Base-by-base conservation (phyloP, 2,888 invertebrate genomes). In the Clivina fossor region DNA sequence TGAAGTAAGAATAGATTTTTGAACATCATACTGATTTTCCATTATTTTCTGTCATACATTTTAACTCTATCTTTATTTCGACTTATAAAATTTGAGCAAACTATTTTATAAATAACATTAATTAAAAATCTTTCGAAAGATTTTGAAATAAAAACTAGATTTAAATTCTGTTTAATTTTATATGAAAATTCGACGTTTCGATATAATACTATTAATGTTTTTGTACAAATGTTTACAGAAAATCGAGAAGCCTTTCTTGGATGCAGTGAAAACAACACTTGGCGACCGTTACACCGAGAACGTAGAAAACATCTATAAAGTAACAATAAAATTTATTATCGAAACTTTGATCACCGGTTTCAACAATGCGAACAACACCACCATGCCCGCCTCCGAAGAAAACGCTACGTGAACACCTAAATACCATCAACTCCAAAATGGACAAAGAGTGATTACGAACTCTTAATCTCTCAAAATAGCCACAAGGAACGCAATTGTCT, bases 221-320 rank as follows among this genome's bases (percentile, higher is more conserved):
- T 68, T 61, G 65, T 62, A 64, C 79, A n/a, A n/a, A n/a, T n/a
- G n/a, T n/a, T n/a, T 78, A 2, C 85, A 94, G 94, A 89, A 85
- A 84, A 88, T 94, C 65, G 92, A 93, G 71, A 83, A 85, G 64
- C 93, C 94, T 1, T 94, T 94, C 74, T 76, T 94, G 64, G 82
- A 86, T 68, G 90, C 94, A 0, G 93, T 93, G 7, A 84, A 88
- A 69, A 83, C 84, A 60, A 93, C 93, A 0, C 78, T 94, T 26
- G 92, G 90, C 2, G 93, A 93, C 63, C 81, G 93, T 60, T 93
- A 90, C 76, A 90, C 93, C 7, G 87, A 89, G 47, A 92, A 93
- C 75, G 89, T 94, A 63, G 90, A 92, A 69, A 85, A 83, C 65
- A 90, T 93, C 67, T 94, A 94, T 80, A 86, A 87, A 74, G 79